Conservation (phyloP, 2,888 invertebrate species). For the Pseudoips prasinana region DNA sequence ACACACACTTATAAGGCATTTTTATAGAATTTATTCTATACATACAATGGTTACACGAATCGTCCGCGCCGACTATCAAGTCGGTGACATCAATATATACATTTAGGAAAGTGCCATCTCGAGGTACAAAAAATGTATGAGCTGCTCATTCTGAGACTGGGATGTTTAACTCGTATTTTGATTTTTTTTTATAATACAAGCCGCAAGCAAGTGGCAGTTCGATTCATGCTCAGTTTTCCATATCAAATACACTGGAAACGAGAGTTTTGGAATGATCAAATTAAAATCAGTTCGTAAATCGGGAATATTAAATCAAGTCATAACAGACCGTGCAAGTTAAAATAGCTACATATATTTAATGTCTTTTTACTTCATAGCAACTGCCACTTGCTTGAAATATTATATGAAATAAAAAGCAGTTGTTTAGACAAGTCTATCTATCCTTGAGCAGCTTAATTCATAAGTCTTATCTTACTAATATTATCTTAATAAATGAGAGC, state of each 20-base stretch:
- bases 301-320: no score
- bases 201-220: constrained; percentile 15
- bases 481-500: no score
- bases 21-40: constrained; percentile 48
- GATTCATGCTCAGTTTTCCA: not conserved
- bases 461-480: no score
- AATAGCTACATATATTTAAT: no score
- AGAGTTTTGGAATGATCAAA: no score
- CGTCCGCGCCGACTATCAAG: constrained; percentile 24
- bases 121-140: constrained; percentile 35
- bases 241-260: no score
- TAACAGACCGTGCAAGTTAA: no score
- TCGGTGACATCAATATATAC: constrained; percentile 34
- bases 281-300: no score
- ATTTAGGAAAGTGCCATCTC: constrained; percentile 36
- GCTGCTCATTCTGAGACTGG: constrained; percentile 35
- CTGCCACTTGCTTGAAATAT: constrained; percentile 21
- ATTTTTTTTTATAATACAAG: no score
- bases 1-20: constrained; percentile 60
- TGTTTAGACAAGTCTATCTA: constrained; percentile 8
- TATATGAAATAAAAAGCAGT: constrained; percentile 19
- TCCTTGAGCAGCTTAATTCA: constrained; percentile 6
- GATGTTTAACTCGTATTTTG: not conserved
- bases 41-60: constrained; percentile 32
- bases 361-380: constrained; percentile 4